phyloP scores from a whole-genome alignment of 2,888 invertebrate genomes.

The Xestobium rufovillosum region DNA sequence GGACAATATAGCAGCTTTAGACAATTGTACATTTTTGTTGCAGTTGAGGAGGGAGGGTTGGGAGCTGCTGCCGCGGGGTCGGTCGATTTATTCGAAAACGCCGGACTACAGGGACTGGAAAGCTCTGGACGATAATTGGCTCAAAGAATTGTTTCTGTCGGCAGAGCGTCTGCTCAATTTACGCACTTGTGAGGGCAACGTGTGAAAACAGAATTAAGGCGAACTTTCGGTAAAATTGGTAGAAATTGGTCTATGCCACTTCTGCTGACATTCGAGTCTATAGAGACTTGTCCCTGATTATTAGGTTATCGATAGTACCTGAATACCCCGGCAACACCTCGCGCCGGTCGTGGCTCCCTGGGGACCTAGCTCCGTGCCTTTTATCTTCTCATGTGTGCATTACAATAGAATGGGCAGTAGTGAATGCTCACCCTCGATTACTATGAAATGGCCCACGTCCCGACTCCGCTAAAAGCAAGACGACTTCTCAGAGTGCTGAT shows the following conservation, averaged over 20 bases:
- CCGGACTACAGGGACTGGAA: slow-evolving; percentile 21
- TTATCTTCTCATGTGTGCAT: slow-evolving; percentile 34
- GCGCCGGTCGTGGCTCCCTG: slow-evolving; percentile 24
- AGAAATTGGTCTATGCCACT: slow-evolving; percentile 49
- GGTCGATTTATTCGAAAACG: slow-evolving; percentile 12
- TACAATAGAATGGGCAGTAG: slow-evolving; percentile 19
- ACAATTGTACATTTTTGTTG: too few relatives aligned
- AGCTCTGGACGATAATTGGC: slow-evolving; percentile 34
- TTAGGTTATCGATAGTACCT: slow-evolving; percentile 41
- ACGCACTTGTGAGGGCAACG: slow-evolving; percentile 37
- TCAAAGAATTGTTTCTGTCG: slow-evolving; percentile 38
- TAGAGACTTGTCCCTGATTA: slow-evolving; percentile 42
- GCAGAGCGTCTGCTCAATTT: slow-evolving; percentile 39
- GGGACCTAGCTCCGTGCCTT: slow-evolving; percentile 27
- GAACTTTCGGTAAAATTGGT: slow-evolving; percentile 48
- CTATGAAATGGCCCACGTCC: slow-evolving; percentile 22
- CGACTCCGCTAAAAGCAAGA: neutral
- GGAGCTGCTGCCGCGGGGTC: slow-evolving; percentile 16
- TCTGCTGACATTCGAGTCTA: slow-evolving; percentile 35
- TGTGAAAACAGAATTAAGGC: slow-evolving; percentile 43
- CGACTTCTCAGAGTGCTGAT: neutral
- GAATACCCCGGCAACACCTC: slow-evolving; percentile 33
- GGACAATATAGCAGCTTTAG: too few relatives aligned
- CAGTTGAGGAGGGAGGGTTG: slow-evolving; percentile 23
- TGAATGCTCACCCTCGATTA: slow-evolving; percentile 29